phyloP scores from a whole-genome alignment of 2,888 invertebrate species.

The Macroteleia sp. region DNA sequence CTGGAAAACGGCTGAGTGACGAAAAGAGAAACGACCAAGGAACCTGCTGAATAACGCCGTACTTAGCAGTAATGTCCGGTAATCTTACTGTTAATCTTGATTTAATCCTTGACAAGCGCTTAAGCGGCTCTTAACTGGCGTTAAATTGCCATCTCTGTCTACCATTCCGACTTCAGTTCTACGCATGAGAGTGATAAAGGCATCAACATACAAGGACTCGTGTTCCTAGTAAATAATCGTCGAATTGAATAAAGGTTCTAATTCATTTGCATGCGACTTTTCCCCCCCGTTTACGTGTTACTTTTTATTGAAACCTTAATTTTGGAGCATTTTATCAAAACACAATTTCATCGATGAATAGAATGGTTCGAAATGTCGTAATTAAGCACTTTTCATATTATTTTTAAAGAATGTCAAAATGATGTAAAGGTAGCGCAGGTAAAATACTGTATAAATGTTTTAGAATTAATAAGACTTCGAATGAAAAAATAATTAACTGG shows the following conservation, averaged over 20 bases:
- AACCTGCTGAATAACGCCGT: conserved; percentile 71
- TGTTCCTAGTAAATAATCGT: conserved; percentile 57
- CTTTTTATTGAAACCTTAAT: too few species aligned
- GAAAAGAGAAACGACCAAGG: conserved; percentile 71
- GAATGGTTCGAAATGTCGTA: too few species aligned
- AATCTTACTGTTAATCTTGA: conserved; percentile 83
- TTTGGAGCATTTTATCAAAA: too few species aligned
- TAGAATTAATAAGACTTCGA: too few species aligned
- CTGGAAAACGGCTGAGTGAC: conserved; percentile 70
- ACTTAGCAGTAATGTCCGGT: conserved; percentile 70
- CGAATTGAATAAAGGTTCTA: conserved; percentile 43
- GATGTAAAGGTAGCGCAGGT: too few species aligned
- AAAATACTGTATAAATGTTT: too few species aligned
- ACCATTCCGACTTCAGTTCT: conserved; percentile 61
- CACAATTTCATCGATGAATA: too few species aligned
- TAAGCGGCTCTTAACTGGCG: conserved; percentile 81
- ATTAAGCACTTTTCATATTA: too few species aligned
- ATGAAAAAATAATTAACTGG: too few species aligned
- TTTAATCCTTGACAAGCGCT: conserved; percentile 84
- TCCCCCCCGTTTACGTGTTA: too few species aligned
- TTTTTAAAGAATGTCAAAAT: too few species aligned
- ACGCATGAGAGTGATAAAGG: conserved; percentile 64
- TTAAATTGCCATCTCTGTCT: conserved; percentile 76
- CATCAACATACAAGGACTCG: conserved; percentile 51
- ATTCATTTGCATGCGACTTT: conserved; percentile 41